These are phyloP conservation scores for Zaprionus camerounensis DNA, from an alignment of 1,140 invertebrate species.

Conservation along the genomic window DNA sequence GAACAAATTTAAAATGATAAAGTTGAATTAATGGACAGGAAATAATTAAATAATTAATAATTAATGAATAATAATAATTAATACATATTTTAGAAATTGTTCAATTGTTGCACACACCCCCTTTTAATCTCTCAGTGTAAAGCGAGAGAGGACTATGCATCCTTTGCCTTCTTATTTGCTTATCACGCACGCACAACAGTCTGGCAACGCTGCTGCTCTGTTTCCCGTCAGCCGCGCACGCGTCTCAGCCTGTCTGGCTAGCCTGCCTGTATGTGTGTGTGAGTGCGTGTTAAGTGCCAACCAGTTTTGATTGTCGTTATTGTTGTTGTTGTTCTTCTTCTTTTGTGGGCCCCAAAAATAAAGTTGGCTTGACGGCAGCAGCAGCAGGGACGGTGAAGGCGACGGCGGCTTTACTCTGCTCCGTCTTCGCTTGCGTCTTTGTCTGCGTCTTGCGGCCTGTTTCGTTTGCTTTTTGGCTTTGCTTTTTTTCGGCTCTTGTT, in stretches of 20 bases:
- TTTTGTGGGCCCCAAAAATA: slow-evolving; percentile 50
- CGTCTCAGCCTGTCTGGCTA: slow-evolving; percentile 22
- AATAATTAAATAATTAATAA: too few species aligned
- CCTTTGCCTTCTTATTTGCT: too few species aligned
- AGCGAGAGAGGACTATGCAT: too few species aligned
- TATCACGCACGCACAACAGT: slow-evolving; percentile 2
- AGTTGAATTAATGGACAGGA: too few species aligned
- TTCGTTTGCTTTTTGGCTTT: slow-evolving; percentile 29
- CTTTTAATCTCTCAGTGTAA: neutral
- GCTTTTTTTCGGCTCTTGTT: slow-evolving; percentile 40
- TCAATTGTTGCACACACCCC: too few species aligned
- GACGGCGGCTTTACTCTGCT: slow-evolving; percentile 7
- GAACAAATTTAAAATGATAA: neutral
- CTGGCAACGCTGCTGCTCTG: slow-evolving; percentile 37
- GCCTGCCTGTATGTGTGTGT: neutral
- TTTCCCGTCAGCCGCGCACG: slow-evolving; percentile 37
- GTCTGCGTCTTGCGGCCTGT: slow-evolving; percentile 20
- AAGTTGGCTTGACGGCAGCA: slow-evolving; percentile 20
- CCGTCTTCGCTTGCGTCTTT: slow-evolving; percentile 11
- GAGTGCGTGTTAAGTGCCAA: slow-evolving; percentile 43
- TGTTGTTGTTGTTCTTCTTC: slow-evolving; percentile 35
- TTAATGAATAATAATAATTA: too few species aligned
- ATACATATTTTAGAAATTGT: too few species aligned
- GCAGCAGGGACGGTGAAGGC: neutral
- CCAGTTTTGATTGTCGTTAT: slow-evolving; percentile 47